Conservation (phyloP, 1,140 invertebrate genomes). For the Palaemon carinicauda region DNA sequence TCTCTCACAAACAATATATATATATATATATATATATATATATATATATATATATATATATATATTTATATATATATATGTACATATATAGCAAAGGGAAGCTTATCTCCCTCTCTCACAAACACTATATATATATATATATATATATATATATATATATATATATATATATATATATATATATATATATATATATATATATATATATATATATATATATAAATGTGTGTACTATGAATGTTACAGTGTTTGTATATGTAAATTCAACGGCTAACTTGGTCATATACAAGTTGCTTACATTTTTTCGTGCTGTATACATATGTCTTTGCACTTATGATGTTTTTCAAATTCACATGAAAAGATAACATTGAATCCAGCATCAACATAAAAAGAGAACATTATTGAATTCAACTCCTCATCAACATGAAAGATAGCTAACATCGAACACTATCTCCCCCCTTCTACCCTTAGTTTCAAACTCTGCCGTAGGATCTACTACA, state of each 20-base stretch:
- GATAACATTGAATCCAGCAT: too few species aligned
- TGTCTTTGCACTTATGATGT: neutral
- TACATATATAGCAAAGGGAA: too few species aligned
- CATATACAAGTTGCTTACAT: neutral
- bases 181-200: conserved; percentile 9
- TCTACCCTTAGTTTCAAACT: too few species aligned
- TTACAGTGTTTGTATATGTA: neutral
- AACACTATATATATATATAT: neutral
- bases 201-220: conserved; percentile 4
- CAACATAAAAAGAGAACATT: too few species aligned
- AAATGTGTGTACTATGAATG: too few species aligned
- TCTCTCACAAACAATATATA: neutral
- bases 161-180: conserved; percentile 9
- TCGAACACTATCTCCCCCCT: too few species aligned
- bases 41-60: neutral
- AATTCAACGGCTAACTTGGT: neutral
- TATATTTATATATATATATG: neutral
- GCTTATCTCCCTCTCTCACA: too few species aligned
- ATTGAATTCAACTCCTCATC: too few species aligned
- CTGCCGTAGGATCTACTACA: too few species aligned
- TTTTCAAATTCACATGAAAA: too few species aligned
- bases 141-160: neutral
- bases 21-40: neutral
- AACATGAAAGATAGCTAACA: too few species aligned
- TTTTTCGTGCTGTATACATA: neutral